Base-by-base conservation (phyloP, 2,888 invertebrate genomes). In the Candidula unifasciata region DNA sequence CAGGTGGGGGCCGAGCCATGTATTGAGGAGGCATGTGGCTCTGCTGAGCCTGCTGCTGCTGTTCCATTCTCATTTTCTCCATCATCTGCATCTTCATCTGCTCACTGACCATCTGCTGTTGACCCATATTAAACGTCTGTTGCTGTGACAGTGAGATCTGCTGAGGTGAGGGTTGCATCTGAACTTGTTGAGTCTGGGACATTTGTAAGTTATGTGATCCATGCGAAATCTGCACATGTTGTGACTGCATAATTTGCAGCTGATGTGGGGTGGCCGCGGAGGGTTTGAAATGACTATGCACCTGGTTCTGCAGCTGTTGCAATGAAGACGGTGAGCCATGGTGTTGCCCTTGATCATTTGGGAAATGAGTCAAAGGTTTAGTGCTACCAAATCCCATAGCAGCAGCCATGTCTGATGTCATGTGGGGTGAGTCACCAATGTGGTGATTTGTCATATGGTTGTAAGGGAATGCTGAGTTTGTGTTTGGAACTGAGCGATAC, bases 201-300 rank as follows among this genome's bases (percentile, higher is more conserved):
- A 93, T 88, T 80, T 92, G 92, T 88, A 92, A 88, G 64, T 91
- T 89, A 64, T 90, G 90, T 33, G 89, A 86, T 13, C 91, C 91
- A 80, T 92, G 92, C 0, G 90, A 89, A 60, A 92, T 89, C 86
- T 97, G 93, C 91, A 94, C 91, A 85, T 94, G 94, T 94, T 97
- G 97, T 54, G 97, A 97, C 92, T 97, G 97, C 89, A 95, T 96
- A 90, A 97, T 96, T 94, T 97, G 97, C 93, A 97, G 94, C 93
- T 97, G 91, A 71, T 89, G 90, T 54, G 87, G 97, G 93, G 97
- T 97, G 83, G 97, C 96, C 21, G 80, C 35, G 18, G 82, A 71
- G 94, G 97, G 97, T 92, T 96, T 96, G 95, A 97, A 97, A 94
- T 97, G 97, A 80, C 90, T 89, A 87, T 90, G 89, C 82, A 93